Evolutionary conservation across 1,140 invertebrate species (phyloP), one percentile per base, ranked within the genome.

Genomic region (Diorhabda elongata): DNA sequence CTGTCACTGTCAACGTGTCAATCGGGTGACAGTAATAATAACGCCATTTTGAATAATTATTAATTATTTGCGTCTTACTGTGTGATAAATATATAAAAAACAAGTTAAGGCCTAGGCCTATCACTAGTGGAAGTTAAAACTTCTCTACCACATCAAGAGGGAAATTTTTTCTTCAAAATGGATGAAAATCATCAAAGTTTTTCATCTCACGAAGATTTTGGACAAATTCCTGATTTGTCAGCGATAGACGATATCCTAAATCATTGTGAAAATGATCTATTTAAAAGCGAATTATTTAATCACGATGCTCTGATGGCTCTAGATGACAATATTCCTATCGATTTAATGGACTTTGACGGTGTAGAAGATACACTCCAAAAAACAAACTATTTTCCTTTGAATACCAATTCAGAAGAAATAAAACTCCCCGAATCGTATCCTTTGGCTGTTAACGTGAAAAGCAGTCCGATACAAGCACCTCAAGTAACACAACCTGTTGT

Each of bases 171-270:
- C 1, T 26, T 26, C 26, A 66, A 74, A 73, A 80, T 80, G 79
- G 73, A 74, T 64, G 80, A 78, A 61, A 75, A 75, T 64, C 71
- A 75, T 64, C 71, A 71, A 63, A 71, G 75, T 61, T 78, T 79
- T 67, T 41, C 66, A 8, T 8, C 73, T 4, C 56, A 66, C n/a
- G 79, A 74, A 64, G 78, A 77, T 59, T 81, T 80, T 69, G 78
- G 79, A 67, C 70, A 80, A 11, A 77, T 73, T 57, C 57, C 66
- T 4, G 80, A 80, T 61, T 66, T 82, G 8, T 69, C 67, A 26
- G 78, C 74, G 42, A 75, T 82, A 45, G 81, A 82, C 65, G 81
- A 82, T 70, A 71, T 82, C n/a, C 60, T 82, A 7, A 75, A 72
- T 47, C 73, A 78, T 59, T 81, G 78, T 62, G 79, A 80, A 67